A percentile compares a stretch with the other conserved stretches of the same genome.
Conservation (phyloP, 2,113 vertebrate species). For the Paralichthys olivaceus region DNA sequence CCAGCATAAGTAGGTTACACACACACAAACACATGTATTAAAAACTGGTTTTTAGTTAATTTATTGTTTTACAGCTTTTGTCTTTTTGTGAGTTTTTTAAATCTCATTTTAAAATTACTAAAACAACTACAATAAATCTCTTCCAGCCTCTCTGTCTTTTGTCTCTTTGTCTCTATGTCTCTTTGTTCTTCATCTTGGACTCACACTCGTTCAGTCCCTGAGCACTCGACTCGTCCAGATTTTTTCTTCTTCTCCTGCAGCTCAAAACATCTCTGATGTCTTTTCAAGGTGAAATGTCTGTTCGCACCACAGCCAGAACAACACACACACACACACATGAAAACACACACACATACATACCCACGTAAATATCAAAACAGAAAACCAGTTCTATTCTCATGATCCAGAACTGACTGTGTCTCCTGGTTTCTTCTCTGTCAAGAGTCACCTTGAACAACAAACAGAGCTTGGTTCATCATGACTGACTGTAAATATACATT, state of each 20-base stretch:
- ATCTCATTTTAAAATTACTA: conserved; percentile 15
- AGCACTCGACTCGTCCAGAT: background rate
- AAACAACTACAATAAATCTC: conserved; percentile 45
- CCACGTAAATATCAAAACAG: background rate
- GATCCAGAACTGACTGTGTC: too few species aligned
- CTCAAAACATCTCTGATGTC: conserved; percentile 47
- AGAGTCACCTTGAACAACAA: too few species aligned
- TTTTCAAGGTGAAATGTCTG: conserved; percentile 33
- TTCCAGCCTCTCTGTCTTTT: conserved; percentile 36
- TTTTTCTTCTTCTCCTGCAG: background rate
- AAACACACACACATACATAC: too few species aligned
- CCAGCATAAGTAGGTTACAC: background rate
- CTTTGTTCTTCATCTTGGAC: background rate
- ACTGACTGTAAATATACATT: too few species aligned
- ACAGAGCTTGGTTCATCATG: too few species aligned
- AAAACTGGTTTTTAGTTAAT: too few species aligned
- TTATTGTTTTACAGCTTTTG: background rate
- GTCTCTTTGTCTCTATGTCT: too few species aligned
- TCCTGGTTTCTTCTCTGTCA: too few species aligned
- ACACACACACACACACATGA: background rate
- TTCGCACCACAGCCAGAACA: background rate
- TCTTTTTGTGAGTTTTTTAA: background rate
- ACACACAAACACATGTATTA: background rate
- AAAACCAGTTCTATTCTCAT: too few species aligned
- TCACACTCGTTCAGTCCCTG: background rate